Evolutionary conservation across 1,140 invertebrate genomes (phyloP), one percentile per base, ranked within the genome.

Genomic region (Zaprionus capensis): DNA sequence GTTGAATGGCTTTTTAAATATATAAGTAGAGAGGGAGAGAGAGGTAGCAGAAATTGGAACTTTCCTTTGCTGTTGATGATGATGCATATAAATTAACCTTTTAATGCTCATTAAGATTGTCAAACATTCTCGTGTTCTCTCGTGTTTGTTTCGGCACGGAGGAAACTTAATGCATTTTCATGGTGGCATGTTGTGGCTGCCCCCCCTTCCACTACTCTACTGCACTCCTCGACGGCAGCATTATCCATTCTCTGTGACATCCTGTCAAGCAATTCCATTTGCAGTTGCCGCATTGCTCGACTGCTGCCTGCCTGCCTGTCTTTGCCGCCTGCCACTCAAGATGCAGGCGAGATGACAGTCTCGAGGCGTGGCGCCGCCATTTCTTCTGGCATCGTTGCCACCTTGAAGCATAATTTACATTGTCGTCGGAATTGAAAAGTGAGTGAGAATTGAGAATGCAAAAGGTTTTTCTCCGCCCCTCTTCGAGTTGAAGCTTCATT

Each of bases 361-460:
- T 34, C 31, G 46, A 49, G 46, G 7, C 28, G 44, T 34, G 55
- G 44, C 70, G 59, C 72, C 57, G 81, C 81, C 79, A 80, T 83
- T 80, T 83, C 80, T 78, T 83, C 63, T 38, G 24, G 20, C 55
- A 34, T 20, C 36, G 36, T 36, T 62, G 59, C 58, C 81, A 85
- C 74, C 82, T 75, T 56, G 46, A 26, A 76, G 80, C 80, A 88
- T 80, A 87, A 87, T 86, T 87, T 83, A 87, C 80, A 87, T 87
- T 80, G 77, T 58, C 51, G 56, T 51, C n/a, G 44, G 62, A 71
- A 79, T 66, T 63, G 61, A 76, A 78, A 71, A 63, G 64, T 46
- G 38, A 28, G 15, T 28, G 53, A 4, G 22, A 15, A 1, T 46
- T 74, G 11, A 64, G 41, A 51, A 5, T 6, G 20, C 3, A 51